phyloP scores from a whole-genome alignment of 2,113 vertebrate genomes.

The Barbus barbus region DNA sequence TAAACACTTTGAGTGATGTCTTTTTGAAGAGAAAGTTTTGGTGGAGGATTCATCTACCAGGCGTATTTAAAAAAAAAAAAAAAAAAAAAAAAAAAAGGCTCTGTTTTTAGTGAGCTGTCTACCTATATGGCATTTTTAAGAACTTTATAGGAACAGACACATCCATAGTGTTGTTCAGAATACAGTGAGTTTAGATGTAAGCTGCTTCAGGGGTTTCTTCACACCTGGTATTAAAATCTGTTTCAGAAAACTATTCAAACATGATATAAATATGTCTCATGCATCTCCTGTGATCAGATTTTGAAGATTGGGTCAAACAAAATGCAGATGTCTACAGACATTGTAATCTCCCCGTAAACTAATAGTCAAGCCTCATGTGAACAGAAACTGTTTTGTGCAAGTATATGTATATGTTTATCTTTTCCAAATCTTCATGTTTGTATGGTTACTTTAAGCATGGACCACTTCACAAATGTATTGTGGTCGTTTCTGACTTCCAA shows the following conservation, averaged over 20 bases:
- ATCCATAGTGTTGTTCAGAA: background rate
- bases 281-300: background rate
- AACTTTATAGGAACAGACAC: background rate
- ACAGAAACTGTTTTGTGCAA: too few relatives aligned
- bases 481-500: background rate
- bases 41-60: slow-evolving; percentile 40
- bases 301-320: background rate
- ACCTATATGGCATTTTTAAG: background rate
- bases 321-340: background rate
- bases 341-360: background rate
- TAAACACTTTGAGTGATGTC: slow-evolving; percentile 46
- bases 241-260: background rate
- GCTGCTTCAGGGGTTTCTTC: background rate
- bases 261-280: background rate
- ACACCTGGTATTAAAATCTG: background rate
- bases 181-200: background rate
- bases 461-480: too few relatives aligned
- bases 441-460: background rate
- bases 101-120: background rate
- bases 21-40: slow-evolving; percentile 23
- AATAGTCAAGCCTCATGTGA: too few relatives aligned
- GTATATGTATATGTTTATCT: too few relatives aligned
- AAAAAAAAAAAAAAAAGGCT: background rate
- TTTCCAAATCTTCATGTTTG: background rate
- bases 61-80: background rate